Percentiles rank a stretch among this genome's conserved stretches.
Evolutionary conservation across 2,888 invertebrate genomes (phyloP).

Genomic region (Gryllus longicercus): DNA sequence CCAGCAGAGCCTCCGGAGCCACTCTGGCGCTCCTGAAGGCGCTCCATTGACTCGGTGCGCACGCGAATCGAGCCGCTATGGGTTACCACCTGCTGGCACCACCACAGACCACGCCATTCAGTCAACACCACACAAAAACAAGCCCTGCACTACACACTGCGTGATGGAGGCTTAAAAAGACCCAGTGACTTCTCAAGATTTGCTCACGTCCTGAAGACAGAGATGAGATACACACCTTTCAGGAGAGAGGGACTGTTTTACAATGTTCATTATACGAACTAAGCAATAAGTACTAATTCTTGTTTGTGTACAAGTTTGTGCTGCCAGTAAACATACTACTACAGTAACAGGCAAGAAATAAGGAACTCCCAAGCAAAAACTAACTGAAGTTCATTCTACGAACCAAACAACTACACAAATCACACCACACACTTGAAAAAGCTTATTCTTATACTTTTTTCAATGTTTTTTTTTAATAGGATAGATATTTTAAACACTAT

Average conservation of each 20-base stretch:
- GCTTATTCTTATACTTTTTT: too few species aligned
- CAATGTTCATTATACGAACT: too few species aligned
- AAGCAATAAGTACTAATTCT: too few species aligned
- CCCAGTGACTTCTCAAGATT: not conserved
- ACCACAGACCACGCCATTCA: conserved; percentile 38
- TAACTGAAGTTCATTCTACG: too few species aligned
- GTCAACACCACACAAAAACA: not conserved
- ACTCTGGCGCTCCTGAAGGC: conserved; percentile 47
- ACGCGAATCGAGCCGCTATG: conserved; percentile 79
- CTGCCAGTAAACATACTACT: too few species aligned
- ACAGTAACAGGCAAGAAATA: too few species aligned
- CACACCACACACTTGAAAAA: too few species aligned
- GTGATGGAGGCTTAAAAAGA: not conserved
- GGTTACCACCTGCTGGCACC: conserved; percentile 58
- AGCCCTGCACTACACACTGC: conserved; percentile 2
- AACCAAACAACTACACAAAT: too few species aligned
- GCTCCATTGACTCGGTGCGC: conserved; percentile 73
- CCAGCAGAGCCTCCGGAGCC: conserved; percentile 44
- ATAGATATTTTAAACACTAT: too few species aligned
- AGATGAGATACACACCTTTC: conserved; percentile 3
- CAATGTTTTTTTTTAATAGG: too few species aligned
- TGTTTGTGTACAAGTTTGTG: too few species aligned
- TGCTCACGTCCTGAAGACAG: conserved; percentile 17
- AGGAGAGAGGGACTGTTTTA: not conserved
- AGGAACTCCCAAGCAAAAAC: too few species aligned